A percentile compares a stretch with the other conserved stretches of the same genome.
These are phyloP conservation scores for Trachelus stipa DNA, from an alignment of 2,888 invertebrate species.

Conservation along the genomic window DNA sequence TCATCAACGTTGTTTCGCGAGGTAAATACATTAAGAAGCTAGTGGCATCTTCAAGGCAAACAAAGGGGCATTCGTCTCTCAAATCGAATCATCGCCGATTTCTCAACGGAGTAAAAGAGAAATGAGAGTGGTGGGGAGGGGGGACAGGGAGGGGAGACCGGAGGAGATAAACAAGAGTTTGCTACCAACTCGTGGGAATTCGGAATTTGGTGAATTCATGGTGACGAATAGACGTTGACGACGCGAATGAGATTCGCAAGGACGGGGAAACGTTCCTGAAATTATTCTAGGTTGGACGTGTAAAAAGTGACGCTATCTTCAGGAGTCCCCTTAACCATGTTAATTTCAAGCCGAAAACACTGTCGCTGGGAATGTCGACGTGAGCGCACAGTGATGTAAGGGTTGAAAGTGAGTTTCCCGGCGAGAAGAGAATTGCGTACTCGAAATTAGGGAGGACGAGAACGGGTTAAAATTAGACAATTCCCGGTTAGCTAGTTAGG, in stretches of 20 bases:
- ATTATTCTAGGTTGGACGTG: neutral
- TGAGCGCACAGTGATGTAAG: neutral
- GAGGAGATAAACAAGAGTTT: neutral
- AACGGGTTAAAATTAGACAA: neutral
- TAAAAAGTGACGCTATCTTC: neutral
- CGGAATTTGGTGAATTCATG: neutral
- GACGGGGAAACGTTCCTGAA: neutral
- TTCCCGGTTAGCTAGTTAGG: conserved; percentile 1
- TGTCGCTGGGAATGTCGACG: neutral
- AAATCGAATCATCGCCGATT: conserved; percentile 46
- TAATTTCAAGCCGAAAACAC: neutral
- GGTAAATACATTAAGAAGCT: conserved; percentile 22
- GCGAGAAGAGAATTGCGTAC: neutral
- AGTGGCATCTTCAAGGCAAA: conserved; percentile 35
- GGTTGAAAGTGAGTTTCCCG: neutral
- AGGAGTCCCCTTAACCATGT: neutral
- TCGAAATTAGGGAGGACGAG: neutral
- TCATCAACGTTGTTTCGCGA: conserved; percentile 33
- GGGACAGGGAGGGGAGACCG: neutral
- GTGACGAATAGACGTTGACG: neutral
- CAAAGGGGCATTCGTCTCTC: conserved; percentile 44
- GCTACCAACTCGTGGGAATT: neutral
- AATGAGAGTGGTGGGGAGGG: neutral
- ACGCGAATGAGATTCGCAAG: neutral
- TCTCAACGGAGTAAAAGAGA: neutral